Conservation (phyloP, 2,113 vertebrate species). For the Bubo bubo region DNA sequence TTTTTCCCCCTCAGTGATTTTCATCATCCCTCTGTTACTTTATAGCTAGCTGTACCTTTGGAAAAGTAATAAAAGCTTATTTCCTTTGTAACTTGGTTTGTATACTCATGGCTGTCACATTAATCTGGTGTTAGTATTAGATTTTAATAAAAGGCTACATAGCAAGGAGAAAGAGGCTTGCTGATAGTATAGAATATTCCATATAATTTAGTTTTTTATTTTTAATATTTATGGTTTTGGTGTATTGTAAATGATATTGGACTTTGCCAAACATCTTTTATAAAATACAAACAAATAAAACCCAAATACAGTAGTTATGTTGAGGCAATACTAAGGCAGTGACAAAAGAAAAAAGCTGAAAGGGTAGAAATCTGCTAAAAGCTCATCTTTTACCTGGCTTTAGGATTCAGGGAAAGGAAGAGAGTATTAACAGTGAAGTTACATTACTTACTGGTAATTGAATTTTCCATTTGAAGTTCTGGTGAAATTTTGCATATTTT, state of each 20-base stretch:
- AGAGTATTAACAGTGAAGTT: not conserved
- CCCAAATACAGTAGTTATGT: not conserved
- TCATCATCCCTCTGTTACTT: conserved; percentile 67
- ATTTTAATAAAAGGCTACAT: conserved; percentile 80
- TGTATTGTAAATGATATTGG: conserved; percentile 59
- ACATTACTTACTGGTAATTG: not conserved
- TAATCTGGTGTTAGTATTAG: conserved; percentile 77
- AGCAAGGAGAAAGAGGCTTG: conserved; percentile 69
- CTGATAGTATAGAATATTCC: conserved; percentile 60
- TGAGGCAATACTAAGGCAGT: not conserved
- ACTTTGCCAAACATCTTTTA: conserved; percentile 48
- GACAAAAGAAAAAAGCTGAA: not conserved
- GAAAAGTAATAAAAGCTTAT: conserved; percentile 84
- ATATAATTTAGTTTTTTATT: conserved; percentile 71
- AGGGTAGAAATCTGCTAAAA: not conserved
- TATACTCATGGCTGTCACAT: conserved; percentile 77
- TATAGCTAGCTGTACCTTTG: conserved; percentile 73
- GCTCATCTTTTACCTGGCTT: not conserved
- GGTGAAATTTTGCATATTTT: not conserved
- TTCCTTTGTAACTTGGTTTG: conserved; percentile 79
- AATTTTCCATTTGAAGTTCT: not conserved
- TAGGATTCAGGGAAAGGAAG: not conserved
- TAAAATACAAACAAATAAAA: not conserved
- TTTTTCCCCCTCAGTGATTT: not conserved
- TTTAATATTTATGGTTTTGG: conserved; percentile 70